Base-by-base conservation (phyloP, 2,888 invertebrate species). In the Sinhomidia bicolor region DNA sequence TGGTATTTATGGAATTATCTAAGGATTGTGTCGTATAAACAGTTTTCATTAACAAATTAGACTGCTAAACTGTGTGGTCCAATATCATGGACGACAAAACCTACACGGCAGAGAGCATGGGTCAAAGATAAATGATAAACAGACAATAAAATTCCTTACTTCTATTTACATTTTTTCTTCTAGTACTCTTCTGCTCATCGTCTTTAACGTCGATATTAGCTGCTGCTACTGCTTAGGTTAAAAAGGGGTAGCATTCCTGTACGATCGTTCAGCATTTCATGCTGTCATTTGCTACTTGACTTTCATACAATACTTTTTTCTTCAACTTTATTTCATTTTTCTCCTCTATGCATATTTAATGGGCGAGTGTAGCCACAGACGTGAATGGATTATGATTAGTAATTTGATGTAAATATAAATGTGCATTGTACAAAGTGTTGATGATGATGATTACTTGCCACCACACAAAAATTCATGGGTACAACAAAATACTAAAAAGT, bases 351-450 rank as follows among this genome's bases (percentile, higher is more conserved):
- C 57, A 54, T 78, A 54, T 54, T 29, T 76, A 76, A 78, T 54
- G n/a, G 17, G n/a, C 20, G 14, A 51, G 51, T 23, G 17, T 44
- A 51, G 47, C 26, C 26, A 47, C n/a, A 17, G 23, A 3, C 5
- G 14, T 51, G 78, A 78, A 79, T 79, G 78, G 47, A 57, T 79
- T 54, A 79, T 79, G 78, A 20, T 79, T 57, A 57, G 32, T 17
- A 9, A 32, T 57, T 78, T 29, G 54, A 79, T 79, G 57, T 57
- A 79, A 79, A 79, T 74, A 78, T 36, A 32, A 14, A 47, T 36
- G 36, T 36, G 36, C 14, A 65, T 41, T 47, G 54, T 54, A 36
- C 32, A 9, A 36, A 32, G 4, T 32, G 32, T 1, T 26, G 57
- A 36, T 79, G 78, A 79, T 54, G 29, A 54, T 36, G 10, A 36